A percentile compares a stretch with the other conserved stretches of the same genome.
Conservation (phyloP, 1,140 invertebrate genomes). For the Bombus fervidus region DNA sequence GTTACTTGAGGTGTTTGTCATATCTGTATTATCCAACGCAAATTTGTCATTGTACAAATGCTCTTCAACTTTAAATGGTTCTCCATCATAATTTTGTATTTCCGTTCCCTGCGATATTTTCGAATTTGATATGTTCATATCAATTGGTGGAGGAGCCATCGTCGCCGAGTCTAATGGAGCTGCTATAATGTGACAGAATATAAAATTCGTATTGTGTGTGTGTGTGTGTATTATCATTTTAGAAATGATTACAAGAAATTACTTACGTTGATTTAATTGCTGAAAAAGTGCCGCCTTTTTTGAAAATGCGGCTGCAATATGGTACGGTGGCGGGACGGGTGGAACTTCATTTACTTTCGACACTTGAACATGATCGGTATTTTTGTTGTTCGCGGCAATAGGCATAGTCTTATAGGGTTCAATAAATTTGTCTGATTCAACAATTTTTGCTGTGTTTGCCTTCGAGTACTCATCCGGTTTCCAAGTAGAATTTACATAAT, state of each 20-base stretch:
- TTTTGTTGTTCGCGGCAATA: constrained; percentile 55
- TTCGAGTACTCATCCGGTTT: constrained; percentile 80
- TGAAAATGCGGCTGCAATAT: constrained; percentile 87
- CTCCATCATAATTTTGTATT: constrained; percentile 36
- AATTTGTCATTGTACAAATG: constrained; percentile 20
- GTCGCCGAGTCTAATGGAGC: constrained; percentile 26
- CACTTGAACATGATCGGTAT: constrained; percentile 38
- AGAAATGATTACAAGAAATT: background rate
- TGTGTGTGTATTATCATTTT: too few species aligned
- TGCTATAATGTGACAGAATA: constrained; percentile 16
- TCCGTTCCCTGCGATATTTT: constrained; percentile 34
- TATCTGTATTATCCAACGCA: constrained; percentile 20
- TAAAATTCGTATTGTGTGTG: background rate
- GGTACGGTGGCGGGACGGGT: constrained; percentile 86
- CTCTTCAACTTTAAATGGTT: constrained; percentile 43
- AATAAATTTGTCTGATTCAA: constrained; percentile 78
- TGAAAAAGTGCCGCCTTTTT: constrained; percentile 85
- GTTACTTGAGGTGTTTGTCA: constrained; percentile 34
- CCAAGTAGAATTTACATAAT: constrained; percentile 80
- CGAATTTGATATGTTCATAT: constrained; percentile 32
- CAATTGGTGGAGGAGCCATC: constrained; percentile 23
- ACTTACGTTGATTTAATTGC: constrained; percentile 74
- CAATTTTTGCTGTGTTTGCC: constrained; percentile 79
- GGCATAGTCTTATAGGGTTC: constrained; percentile 72
- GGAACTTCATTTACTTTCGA: constrained; percentile 72